Conservation (phyloP, 2,797 vertebrate species). For the Coregonus suidteri region DNA sequence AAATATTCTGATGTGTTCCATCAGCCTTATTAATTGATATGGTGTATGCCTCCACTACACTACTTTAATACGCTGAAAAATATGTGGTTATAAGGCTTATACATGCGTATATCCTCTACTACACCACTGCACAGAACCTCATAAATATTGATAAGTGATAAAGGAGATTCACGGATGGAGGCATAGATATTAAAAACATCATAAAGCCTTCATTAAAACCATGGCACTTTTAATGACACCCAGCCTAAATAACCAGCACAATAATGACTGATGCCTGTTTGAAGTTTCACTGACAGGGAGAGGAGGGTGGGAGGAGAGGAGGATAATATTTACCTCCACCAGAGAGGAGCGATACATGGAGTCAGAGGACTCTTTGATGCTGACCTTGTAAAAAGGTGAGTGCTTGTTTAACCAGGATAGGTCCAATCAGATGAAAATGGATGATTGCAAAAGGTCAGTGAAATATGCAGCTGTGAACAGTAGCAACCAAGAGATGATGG, state of each 20-base stretch:
- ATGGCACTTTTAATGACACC: slow-evolving; percentile 43
- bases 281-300: background rate
- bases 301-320: background rate
- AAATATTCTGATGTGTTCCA: too few relatives aligned
- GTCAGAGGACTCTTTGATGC: too few relatives aligned
- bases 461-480: too few relatives aligned
- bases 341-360: background rate
- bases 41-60: too few relatives aligned
- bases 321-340: background rate
- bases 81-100: slow-evolving; percentile 8
- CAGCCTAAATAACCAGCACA: background rate
- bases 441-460: too few relatives aligned
- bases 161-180: slow-evolving; percentile 37
- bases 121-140: slow-evolving; percentile 34
- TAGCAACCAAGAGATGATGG: too few relatives aligned
- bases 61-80: too few relatives aligned
- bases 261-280: background rate
- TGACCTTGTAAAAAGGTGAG: too few relatives aligned
- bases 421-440: too few relatives aligned
- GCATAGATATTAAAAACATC: slow-evolving; percentile 39
- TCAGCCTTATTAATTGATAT: too few relatives aligned
- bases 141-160: slow-evolving; percentile 54
- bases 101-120: slow-evolving; percentile 24
- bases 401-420: too few relatives aligned
- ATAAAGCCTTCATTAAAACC: slow-evolving; percentile 42